Base-by-base conservation (phyloP, 2,888 invertebrate genomes). In the Cerceris rybyensis region DNA sequence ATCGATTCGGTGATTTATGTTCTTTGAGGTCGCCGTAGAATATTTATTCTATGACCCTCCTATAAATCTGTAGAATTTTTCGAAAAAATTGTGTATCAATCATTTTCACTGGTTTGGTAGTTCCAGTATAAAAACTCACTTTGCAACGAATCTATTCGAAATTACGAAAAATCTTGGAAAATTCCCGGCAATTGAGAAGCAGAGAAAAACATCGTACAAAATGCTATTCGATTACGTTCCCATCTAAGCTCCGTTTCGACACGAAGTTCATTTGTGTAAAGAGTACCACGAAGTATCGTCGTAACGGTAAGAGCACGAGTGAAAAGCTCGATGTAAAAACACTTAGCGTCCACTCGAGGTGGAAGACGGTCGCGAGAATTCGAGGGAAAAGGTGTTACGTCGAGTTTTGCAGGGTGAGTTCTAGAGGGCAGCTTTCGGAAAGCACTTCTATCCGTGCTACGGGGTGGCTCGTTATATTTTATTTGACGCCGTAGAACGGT, bases 381-480 rank as follows among this genome's bases (percentile, higher is more conserved):
- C 14, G 61, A 63, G 11, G 59, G 54, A 66, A 60, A 74, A 66
- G 65, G 65, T 65, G 61, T 70, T 65, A 60, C 67, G 14, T 58
- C 64, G 52, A 58, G 16, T 50, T 69, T 74, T 58, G 52, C 41
- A 46, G 13, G 59, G 42, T 54, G 60, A 28, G 41, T 71, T 17
- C 52, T 49, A 46, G 58, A 58, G 49, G 59, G 42, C 39, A 17
- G 72, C 61, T 61, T 71, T 74, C 28, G 61, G 41, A 74, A 58
- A 55, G 13, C 55, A 28, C 64, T 42, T 2, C 17, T 73, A 50
- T 64, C 69, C 49, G n/a, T 28, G 28, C 28, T 28, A 4, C 28
- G 43, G 73, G 41, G n/a, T n/a, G 14, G 71, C 72, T 83, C 67
- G 70, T 75, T 84, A 85, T 85, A 85, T 83, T 81, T 85, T 85